Evolutionary conservation across 2,113 vertebrate genomes (phyloP).

Genomic region (Nothoprocta pentlandii): DNA sequence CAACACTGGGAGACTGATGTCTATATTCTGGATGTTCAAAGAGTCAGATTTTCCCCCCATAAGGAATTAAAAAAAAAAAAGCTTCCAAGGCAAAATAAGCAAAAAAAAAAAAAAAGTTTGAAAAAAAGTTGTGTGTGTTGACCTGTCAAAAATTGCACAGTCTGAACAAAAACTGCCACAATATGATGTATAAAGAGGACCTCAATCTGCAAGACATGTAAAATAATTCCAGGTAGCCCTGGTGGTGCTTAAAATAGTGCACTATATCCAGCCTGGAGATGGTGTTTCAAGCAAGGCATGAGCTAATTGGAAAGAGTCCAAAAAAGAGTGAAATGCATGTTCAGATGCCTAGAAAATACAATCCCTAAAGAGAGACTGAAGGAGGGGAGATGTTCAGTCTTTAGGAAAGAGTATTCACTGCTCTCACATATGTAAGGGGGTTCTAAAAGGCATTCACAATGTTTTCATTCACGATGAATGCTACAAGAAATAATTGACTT

Average conservation of each 20-base stretch:
- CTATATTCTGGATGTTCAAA: not conserved
- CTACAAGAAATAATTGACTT: not conserved
- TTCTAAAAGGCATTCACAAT: not conserved
- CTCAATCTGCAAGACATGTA: not conserved
- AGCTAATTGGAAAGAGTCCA: not conserved
- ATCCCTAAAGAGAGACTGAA: not conserved
- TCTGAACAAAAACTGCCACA: not conserved
- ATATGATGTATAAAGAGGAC: not conserved
- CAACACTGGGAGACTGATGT: not conserved
- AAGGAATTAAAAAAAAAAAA: not conserved
- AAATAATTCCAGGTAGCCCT: not conserved
- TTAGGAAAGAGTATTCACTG: not conserved
- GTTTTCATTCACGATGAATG: too few relatives aligned
- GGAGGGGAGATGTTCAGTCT: not conserved
- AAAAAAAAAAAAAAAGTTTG: not conserved
- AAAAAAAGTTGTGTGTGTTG: not conserved
- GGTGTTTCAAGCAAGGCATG: not conserved
- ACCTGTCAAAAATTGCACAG: accelerated
- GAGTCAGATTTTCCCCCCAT: not conserved
- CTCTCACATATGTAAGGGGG: not conserved
- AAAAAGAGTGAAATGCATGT: not conserved
- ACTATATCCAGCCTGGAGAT: not conserved
- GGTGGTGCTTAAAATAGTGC: not conserved
- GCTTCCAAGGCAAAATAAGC: not conserved
- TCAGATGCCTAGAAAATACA: not conserved